phyloP scores from a whole-genome alignment of 1,140 invertebrate genomes.

The Drosophila tristis region DNA sequence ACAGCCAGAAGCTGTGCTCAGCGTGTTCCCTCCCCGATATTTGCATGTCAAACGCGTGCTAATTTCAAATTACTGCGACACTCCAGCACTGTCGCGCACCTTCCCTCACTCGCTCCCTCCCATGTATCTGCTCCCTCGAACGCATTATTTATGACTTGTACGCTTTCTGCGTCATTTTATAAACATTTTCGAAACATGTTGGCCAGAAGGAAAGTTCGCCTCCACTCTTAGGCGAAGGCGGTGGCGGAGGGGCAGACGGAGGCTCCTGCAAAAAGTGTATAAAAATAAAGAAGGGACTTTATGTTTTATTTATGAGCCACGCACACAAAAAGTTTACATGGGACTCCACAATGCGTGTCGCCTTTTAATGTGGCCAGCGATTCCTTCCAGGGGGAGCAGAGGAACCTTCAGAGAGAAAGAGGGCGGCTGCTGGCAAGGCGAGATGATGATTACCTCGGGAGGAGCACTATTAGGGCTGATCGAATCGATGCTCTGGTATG shows the following conservation, averaged over 20 bases:
- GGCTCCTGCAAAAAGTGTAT: constrained; percentile 56
- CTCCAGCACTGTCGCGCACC: constrained; percentile 22
- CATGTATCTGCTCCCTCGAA: constrained; percentile 27
- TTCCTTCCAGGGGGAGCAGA: not conserved
- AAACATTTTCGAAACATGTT: constrained; percentile 80
- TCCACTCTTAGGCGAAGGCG: not conserved
- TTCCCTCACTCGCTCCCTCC: not conserved
- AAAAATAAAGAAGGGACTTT: constrained; percentile 56
- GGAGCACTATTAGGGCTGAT: not conserved
- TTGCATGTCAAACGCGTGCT: constrained; percentile 79
- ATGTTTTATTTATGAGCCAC: constrained; percentile 79
- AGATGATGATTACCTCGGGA: constrained; percentile 3
- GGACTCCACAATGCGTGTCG: constrained; percentile 35
- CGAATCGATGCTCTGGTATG: constrained; percentile 27
- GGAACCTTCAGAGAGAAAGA: not conserved
- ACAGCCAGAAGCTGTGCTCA: constrained; percentile 3
- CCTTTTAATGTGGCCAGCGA: constrained; percentile 43
- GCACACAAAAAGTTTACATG: constrained; percentile 54
- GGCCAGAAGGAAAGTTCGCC: not conserved
- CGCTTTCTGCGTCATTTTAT: constrained; percentile 79
- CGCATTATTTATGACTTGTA: constrained; percentile 82
- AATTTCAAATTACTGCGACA: constrained; percentile 79
- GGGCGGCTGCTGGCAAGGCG: constrained; percentile 6
- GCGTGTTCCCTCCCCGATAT: constrained; percentile 55
- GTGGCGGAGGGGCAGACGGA: constrained; percentile 33